phyloP scores from a whole-genome alignment of 2,113 vertebrate genomes.

The Glareola pratincola region DNA sequence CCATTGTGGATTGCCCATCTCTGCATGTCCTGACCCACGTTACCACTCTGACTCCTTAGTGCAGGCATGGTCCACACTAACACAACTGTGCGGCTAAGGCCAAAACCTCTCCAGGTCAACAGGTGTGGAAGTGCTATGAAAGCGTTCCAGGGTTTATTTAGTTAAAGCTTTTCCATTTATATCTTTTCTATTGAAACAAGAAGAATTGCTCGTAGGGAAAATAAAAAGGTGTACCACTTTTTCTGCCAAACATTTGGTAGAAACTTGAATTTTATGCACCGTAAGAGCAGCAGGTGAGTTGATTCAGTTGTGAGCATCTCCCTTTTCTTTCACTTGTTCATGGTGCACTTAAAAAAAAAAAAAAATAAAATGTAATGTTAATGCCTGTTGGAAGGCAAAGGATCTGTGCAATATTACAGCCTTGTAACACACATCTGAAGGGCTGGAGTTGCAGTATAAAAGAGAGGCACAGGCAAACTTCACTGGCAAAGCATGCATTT shows the following conservation, averaged over 20 bases:
- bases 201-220: not conserved
- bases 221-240: not conserved
- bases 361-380: not conserved
- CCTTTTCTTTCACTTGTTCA: not conserved
- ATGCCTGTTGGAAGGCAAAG: not conserved
- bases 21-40: fast-evolving
- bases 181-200: not conserved
- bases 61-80: not conserved
- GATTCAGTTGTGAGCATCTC: not conserved
- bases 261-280: not conserved
- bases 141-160: not conserved
- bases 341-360: not conserved
- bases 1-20: not conserved
- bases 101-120: not conserved
- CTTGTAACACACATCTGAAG: conserved; percentile 23
- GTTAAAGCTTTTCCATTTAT: not conserved
- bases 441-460: conserved; percentile 12
- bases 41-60: not conserved
- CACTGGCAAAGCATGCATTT: conserved; percentile 69
- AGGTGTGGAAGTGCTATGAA: not conserved
- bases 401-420: not conserved
- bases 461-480: conserved; percentile 40
- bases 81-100: not conserved
- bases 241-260: not conserved
- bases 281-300: not conserved